Conservation (phyloP, 2,888 invertebrate species). For the Brassicogethes aeneus region DNA sequence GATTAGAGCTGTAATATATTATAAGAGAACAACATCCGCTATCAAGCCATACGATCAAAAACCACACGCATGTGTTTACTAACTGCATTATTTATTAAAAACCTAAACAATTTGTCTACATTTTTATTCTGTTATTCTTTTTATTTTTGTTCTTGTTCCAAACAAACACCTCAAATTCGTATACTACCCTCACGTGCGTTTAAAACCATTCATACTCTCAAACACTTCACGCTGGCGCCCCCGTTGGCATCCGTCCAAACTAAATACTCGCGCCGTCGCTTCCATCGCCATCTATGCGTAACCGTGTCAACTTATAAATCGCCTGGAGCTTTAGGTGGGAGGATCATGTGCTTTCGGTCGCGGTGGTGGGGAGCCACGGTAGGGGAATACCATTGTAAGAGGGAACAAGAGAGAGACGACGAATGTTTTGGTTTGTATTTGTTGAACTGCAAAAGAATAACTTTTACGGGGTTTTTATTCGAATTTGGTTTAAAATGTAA, state of each 20-base stretch:
- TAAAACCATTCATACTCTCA: background rate
- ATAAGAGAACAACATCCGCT: too few species aligned
- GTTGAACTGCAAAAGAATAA: background rate
- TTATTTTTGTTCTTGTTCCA: too few species aligned
- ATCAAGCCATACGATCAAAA: too few species aligned
- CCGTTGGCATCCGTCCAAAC: slow-evolving; percentile 14
- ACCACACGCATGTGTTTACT: too few species aligned
- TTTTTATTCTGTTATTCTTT: too few species aligned
- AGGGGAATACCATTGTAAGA: slow-evolving; percentile 19
- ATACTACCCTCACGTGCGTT: too few species aligned
- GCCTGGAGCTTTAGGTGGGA: slow-evolving; percentile 16
- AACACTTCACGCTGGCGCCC: slow-evolving; percentile 15
- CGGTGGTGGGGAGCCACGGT: slow-evolving; percentile 17
- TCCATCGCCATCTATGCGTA: slow-evolving; percentile 21
- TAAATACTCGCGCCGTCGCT: slow-evolving; percentile 7
- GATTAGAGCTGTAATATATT: too few species aligned
- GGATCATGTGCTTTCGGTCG: slow-evolving; percentile 18
- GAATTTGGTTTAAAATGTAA: background rate
- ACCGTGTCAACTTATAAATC: slow-evolving; percentile 11
- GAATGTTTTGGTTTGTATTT: slow-evolving; percentile 1
- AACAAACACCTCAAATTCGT: background rate
- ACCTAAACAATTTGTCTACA: too few species aligned
- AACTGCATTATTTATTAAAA: too few species aligned
- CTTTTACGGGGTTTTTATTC: background rate
- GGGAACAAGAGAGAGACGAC: slow-evolving; percentile 11